Evolutionary conservation across 2,888 invertebrate genomes (phyloP), one percentile per base, ranked within the genome.

Genomic region (Holacanthella duospinosa): DNA sequence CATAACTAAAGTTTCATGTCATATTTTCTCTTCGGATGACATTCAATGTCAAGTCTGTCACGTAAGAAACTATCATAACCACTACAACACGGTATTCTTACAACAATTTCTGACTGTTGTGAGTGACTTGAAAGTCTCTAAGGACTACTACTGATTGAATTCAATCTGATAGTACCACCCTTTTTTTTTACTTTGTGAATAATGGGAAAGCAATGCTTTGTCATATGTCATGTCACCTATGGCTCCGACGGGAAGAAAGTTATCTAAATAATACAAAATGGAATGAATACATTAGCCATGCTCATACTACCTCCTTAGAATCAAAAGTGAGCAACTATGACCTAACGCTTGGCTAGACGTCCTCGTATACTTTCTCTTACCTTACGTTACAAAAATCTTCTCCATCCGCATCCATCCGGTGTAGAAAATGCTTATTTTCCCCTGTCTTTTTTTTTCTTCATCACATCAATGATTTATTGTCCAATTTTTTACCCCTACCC

Each of bases 211-310:
- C n/a, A 48, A 48, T 48, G 48, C 21, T 21, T 4, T 48, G 48
- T 48, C 48, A 48, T 48, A 48, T 48, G 48, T 48, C 48, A 48
- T 48, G 48, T 48, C 48, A 48, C 48, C 48, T 48, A 9, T n/a
- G 12, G 48, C 36, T 21, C 6, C 6, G 48, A 9, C 16, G n/a
- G 16, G 21, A 21, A 4, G 12, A 48, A 21, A 48, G 19, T 48
- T 48, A 48, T 48, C 48, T 48, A 9, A 48, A n/a, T n/a, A 21
- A 48, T 21, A 4, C 48, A 48, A 48, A 48, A 48, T 48, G 48
- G 21, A 48, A 48, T 48, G 48, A 48, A 48, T 48, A 48, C 48
- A 48, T 48, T 48, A 48, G n/a, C n/a, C n/a, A n/a, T n/a, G n/a
- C n/a, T n/a, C n/a, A n/a, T n/a, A n/a, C n/a, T 21, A n/a, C n/a